Base-by-base conservation (phyloP, 2,888 invertebrate genomes). In the Lordiphosa fenestrarum region DNA sequence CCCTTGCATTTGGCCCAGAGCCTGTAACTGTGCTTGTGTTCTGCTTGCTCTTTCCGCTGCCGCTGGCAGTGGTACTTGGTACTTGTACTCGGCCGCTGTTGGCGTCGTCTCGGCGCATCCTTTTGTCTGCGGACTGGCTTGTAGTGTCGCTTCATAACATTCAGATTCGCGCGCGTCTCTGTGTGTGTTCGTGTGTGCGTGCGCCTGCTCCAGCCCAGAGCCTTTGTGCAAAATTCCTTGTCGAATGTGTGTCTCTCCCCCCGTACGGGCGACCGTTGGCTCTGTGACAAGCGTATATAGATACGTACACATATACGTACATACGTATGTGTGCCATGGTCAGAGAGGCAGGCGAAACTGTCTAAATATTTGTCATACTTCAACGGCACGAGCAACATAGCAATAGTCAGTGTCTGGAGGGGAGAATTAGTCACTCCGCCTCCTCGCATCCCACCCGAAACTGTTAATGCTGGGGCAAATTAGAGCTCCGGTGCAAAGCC, bases 81-180 rank as follows among this genome's bases (percentile, higher is more conserved):
- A 10, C 30, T 60, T 53, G 37, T 62, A 55, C 61, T 42, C 53
- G 40, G 68, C 46, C 35, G 54, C 54, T 54, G 37, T n/a, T 63
- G 66, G 74, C 71, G 71, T 67, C 71, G 74, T 69, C 70, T 57
- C 56, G 66, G 56, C 70, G 70, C 70, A 69, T 73, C 66, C 60
- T 70, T 70, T 65, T 57, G 54, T 51, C 61, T 66, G 61, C 49
- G 38, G 41, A 33, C 30, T 41, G 41, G 41, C 40, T 71, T 74
- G 71, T 67, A 51, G 74, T 74, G 71, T 67, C 71, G 74, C 36
- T 47, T 46, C n/a, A 36, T 42, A 19, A 15, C 36, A 42, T 44
- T 44, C 35, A 23, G 36, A 36, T 36, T 36, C 21, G 36, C 35
- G 47, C 47, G 23, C 38, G 38, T 13, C 13, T 33, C 12, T 53